phyloP scores from a whole-genome alignment of 2,113 vertebrate species.

The Pseudois nayaur region DNA sequence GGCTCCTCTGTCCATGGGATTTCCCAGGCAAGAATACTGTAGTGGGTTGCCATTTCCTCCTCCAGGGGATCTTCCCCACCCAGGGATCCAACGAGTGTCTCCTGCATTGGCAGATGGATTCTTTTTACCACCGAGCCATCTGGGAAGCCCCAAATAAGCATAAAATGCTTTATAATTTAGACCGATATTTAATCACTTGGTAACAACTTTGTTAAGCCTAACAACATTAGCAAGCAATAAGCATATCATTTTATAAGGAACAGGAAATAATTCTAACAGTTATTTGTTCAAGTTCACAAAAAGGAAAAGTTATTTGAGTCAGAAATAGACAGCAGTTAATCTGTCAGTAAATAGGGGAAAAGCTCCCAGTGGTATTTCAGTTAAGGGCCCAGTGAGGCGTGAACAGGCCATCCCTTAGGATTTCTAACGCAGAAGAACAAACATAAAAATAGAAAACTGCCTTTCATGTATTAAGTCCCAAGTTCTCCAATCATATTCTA shows the following conservation, averaged over 20 bases:
- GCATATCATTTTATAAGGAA: slow-evolving; percentile 48
- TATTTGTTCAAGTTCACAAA: slow-evolving; percentile 54
- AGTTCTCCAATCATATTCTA: slow-evolving; percentile 12
- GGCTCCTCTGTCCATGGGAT: neutral
- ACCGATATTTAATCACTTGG: neutral
- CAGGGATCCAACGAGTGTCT: neutral
- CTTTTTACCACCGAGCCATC: neutral
- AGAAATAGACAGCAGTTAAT: slow-evolving; percentile 64
- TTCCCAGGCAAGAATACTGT: neutral
- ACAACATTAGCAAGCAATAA: slow-evolving; percentile 24
- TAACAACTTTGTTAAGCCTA: slow-evolving; percentile 39
- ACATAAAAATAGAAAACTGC: slow-evolving; percentile 57
- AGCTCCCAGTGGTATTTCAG: slow-evolving; percentile 40
- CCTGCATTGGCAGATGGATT: neutral
- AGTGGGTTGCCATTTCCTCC: neutral
- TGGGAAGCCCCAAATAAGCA: neutral
- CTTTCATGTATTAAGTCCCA: slow-evolving; percentile 29
- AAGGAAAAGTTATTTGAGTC: slow-evolving; percentile 5
- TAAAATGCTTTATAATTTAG: slow-evolving; percentile 4
- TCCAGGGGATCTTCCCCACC: neutral
- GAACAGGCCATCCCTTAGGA: slow-evolving; percentile 50
- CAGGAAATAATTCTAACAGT: slow-evolving; percentile 36
- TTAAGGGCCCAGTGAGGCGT: slow-evolving; percentile 45
- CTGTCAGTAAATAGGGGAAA: slow-evolving; percentile 31
- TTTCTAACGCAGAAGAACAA: slow-evolving; percentile 60